Evolutionary conservation across 2,888 invertebrate genomes (phyloP), one percentile per base, ranked within the genome.

Genomic region (Tetanocera ferruginea): DNA sequence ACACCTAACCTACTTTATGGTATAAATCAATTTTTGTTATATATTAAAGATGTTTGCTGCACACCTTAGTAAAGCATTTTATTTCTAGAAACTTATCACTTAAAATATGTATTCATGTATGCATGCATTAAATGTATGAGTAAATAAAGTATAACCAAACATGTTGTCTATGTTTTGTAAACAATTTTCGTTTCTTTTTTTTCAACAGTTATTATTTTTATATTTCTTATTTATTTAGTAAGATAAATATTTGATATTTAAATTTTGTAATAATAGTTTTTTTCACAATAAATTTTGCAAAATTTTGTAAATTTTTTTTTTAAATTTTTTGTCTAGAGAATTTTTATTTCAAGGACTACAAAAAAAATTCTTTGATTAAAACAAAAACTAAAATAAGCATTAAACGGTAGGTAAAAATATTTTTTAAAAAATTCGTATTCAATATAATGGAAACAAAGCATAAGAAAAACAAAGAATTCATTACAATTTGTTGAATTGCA

Each of bases 31-130:
- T 14, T 6, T 11, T 43, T 11, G 11, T 6, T 43, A 2, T 43
- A 25, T 60, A 11, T 60, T 3, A 14, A 28, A 28, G 23, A 28
- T 60, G 28, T 71, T 52, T 28, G n/a, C 34, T 70, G 25, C 72
- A 37, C 60, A 57, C 37, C 37, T 57, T 19, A 72, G 34, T 34
- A 67, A 66, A 37, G 23, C 8, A 34, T 57, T 72, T 72, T 60
- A 72, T 72, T 72, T 72, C 5, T 49, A 67, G 23, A 64, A 49
- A 69, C 69, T 69, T 51, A 69, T 69, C 14, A 11, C 25, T 69
- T 69, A 69, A 69, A 25, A 43, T 43, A 11, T 43, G 28, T 25
- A 8, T 25, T 5, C 25, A 9, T 60, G 28, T 60, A 23, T 43
- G 2, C 43, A 67, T 11, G 28, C 23, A 23, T 57, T 23, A 57